Evolutionary conservation across 2,797 vertebrate genomes (phyloP).

Genomic region (Thamnophis elegans): DNA sequence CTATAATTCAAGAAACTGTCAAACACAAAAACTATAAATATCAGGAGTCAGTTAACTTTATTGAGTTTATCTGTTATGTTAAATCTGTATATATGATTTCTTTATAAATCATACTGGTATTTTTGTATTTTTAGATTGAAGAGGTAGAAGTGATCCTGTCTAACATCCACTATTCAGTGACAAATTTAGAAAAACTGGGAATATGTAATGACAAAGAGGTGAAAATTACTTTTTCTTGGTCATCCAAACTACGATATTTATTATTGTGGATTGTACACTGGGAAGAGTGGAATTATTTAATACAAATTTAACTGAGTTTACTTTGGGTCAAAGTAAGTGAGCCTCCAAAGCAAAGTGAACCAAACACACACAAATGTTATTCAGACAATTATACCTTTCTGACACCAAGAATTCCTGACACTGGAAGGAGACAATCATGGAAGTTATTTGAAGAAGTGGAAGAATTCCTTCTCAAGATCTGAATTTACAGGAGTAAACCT

Average conservation of each 20-base stretch:
- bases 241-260: not conserved
- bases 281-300: not conserved
- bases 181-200: constrained; percentile 92
- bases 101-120: constrained; percentile 9
- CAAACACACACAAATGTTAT: not conserved
- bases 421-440: not conserved
- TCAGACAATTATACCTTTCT: not conserved
- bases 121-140: constrained; percentile 80
- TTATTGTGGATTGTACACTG: not conserved
- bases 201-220: constrained; percentile 90
- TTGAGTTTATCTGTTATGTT: not conserved
- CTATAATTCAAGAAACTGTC: not conserved
- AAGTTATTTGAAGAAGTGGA: not conserved
- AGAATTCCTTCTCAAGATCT: not conserved
- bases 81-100: not conserved
- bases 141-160: constrained; percentile 90
- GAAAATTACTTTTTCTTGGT: constrained; percentile 55
- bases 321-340: not conserved
- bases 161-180: constrained; percentile 88
- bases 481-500: not conserved
- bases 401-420: not conserved
- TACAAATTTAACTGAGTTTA: not conserved
- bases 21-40: not conserved
- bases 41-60: not conserved
- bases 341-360: not conserved